phyloP scores from a whole-genome alignment of 2,797 vertebrate species.

The Halcyon smyrnensis region DNA sequence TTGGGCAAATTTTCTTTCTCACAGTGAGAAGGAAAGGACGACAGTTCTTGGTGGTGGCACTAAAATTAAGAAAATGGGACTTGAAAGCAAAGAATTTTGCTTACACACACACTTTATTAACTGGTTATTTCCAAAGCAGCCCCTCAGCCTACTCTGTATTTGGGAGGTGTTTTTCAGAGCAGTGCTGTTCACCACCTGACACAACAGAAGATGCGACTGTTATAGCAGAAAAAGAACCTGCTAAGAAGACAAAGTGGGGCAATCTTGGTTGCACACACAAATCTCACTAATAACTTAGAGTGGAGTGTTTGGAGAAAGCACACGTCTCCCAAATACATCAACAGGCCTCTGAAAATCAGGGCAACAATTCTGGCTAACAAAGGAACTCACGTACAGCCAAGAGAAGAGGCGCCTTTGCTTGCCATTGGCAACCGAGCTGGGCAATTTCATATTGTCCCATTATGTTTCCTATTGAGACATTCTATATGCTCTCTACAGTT shows the following conservation, averaged over 20 bases:
- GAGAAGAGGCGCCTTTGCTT: not conserved
- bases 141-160: not conserved
- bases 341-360: not conserved
- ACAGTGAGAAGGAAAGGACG: not conserved
- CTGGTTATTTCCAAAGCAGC: not conserved
- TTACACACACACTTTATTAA: not conserved
- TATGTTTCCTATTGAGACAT: not conserved
- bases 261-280: not conserved
- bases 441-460: slow-evolving; percentile 31
- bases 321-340: not conserved
- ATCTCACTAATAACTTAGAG: not conserved
- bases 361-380: not conserved
- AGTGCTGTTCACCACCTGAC: not conserved
- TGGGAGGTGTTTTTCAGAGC: slow-evolving; percentile 2
- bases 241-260: not conserved
- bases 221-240: not conserved
- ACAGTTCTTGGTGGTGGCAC: not conserved
- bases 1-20: not conserved
- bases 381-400: not conserved
- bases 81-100: not conserved
- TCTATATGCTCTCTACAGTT: not conserved
- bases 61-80: not conserved
- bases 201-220: not conserved
- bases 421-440: not conserved
- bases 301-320: not conserved